Evolutionary conservation across 2,113 vertebrate genomes (phyloP), one percentile per base, ranked within the genome.

Genomic region (Globicephala melas): DNA sequence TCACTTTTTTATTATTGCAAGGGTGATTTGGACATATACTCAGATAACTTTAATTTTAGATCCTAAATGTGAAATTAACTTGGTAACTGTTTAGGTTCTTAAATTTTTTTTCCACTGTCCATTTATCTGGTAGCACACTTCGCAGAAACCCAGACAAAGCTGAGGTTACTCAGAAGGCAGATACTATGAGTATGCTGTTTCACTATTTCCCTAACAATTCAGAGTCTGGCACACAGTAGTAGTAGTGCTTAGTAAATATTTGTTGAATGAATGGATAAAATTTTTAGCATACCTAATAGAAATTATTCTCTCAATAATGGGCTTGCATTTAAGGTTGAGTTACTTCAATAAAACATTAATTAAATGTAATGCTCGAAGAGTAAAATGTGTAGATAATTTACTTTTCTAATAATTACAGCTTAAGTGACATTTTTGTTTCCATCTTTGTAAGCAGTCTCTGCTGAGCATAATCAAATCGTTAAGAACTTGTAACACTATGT

Each of bases 31-130:
- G 80, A 68, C 38, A 55, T 12, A 73, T 2, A 18, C 41, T 18
- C 38, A 55, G 28, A 71, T 91, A 91, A 94, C n/a, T 95, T 81
- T 73, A 81, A 73, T 70, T 77, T 63, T 92, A 91, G 58, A 82
- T 82, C 60, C 28, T 70, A 28, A 67, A 60, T 3, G 3, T 68
- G 62, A 76, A 77, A 84, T 89, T 79, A 84, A 73, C 73, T 94
- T 88, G 31, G 5, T 74, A 77, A 84, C 38, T 68, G 3, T 87
- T 28, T 84, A 55, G 58, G 6, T 14, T 15, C 41, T 71, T 95
- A 79, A 21, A 38, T 25, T 41, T 67, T 71, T 67, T 28, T 58
- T 10, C 53, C 10, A 17, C 73, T 73, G 17, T 87, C 18, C 18
- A 12, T 95, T 53, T 65, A 17, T 67, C 53, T 84, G 21, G 38